phyloP scores from a whole-genome alignment of 2,113 vertebrate genomes.

The Toxotes chatareus region DNA sequence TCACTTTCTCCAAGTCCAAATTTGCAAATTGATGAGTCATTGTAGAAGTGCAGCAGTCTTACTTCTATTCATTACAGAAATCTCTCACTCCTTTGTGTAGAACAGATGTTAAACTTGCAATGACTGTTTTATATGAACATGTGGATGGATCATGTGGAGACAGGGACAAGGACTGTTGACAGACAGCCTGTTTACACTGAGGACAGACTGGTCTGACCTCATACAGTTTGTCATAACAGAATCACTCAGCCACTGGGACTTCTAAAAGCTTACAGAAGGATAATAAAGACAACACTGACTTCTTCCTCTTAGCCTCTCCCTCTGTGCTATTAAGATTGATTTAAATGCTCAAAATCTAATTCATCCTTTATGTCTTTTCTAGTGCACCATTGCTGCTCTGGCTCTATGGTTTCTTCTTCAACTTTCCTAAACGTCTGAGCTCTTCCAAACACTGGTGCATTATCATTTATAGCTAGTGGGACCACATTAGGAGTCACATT shows the following conservation, averaged over 20 bases:
- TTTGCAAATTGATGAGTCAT: slow-evolving; percentile 8
- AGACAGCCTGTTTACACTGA: slow-evolving; percentile 12
- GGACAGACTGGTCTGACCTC: slow-evolving; percentile 34
- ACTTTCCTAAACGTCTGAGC: slow-evolving; percentile 5
- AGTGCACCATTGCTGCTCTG: background rate
- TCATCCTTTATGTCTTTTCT: background rate
- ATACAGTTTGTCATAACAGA: slow-evolving; percentile 37
- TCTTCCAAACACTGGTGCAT: slow-evolving; percentile 23
- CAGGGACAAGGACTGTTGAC: background rate
- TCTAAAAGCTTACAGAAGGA: slow-evolving; percentile 9
- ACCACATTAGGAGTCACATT: background rate
- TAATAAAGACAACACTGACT: slow-evolving; percentile 6
- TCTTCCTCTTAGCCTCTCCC: background rate
- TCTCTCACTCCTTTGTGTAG: background rate
- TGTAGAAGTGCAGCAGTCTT: background rate
- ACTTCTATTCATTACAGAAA: background rate
- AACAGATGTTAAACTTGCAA: background rate
- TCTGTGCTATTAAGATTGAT: background rate
- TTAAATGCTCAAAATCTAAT: background rate
- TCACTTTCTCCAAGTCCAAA: background rate
- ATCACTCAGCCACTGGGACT: background rate
- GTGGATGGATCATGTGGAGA: background rate
- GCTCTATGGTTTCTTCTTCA: slow-evolving; percentile 1
- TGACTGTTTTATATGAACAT: background rate
- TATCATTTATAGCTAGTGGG: slow-evolving; percentile 1